phyloP scores from a whole-genome alignment of 2,888 invertebrate genomes.

The Griposia aprilina region DNA sequence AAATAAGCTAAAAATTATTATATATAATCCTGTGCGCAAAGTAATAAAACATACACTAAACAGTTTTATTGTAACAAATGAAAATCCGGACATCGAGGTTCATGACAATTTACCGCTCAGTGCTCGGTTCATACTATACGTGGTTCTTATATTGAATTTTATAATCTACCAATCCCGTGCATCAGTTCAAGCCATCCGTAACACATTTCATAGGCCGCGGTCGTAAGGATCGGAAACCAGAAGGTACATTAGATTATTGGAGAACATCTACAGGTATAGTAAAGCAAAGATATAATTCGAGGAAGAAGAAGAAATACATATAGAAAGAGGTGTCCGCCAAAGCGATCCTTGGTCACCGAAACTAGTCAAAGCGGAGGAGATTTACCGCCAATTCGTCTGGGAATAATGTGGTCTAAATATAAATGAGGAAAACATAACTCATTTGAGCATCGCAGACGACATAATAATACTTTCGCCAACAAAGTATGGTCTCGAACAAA shows the following conservation, averaged over 20 bases:
- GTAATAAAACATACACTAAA: constrained; percentile 22
- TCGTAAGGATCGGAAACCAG: background rate
- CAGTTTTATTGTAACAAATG: constrained; percentile 28
- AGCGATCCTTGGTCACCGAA: background rate
- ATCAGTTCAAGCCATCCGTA: constrained; percentile 15
- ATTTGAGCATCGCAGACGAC: background rate
- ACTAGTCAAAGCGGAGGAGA: background rate
- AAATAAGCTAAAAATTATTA: constrained; percentile 32
- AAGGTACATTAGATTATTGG: background rate
- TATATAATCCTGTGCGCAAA: constrained; percentile 34
- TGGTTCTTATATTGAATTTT: constrained; percentile 36
- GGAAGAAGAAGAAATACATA: background rate
- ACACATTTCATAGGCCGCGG: constrained; percentile 1
- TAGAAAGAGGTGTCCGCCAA: background rate
- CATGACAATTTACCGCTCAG: constrained; percentile 22
- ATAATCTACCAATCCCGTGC: constrained; percentile 16
- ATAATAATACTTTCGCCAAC: background rate
- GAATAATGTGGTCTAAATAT: background rate
- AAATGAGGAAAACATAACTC: constrained; percentile 3
- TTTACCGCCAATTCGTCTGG: background rate
- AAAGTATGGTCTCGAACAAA: background rate
- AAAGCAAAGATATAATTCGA: background rate
- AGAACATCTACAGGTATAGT: background rate
- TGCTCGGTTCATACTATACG: constrained; percentile 15
- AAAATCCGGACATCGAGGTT: constrained; percentile 20